A percentile compares a stretch with the other conserved stretches of the same genome.
phyloP scores from a whole-genome alignment of 2,797 vertebrate species.

The Malurus leucopterus region DNA sequence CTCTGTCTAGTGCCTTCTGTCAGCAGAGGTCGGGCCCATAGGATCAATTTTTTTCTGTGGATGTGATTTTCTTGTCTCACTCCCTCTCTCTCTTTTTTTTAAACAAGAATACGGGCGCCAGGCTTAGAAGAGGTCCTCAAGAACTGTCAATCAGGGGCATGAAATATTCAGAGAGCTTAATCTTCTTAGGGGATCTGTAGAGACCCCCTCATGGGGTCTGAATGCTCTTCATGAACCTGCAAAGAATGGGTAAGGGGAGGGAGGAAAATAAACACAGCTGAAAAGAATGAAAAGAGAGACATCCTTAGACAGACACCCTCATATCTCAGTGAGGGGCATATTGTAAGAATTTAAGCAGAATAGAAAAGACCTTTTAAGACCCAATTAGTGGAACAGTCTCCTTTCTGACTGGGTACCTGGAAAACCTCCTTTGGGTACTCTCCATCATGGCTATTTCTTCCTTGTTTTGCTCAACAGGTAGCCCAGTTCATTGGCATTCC shows the following conservation, averaged over 20 bases:
- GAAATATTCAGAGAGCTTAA: conserved; percentile 80
- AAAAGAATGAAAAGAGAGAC: conserved; percentile 49
- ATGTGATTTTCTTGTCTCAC: conserved; percentile 32
- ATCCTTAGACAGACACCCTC: conserved; percentile 53
- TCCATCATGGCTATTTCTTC: not conserved
- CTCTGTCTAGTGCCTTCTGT: conserved; percentile 31
- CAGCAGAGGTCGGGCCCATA: conserved; percentile 47
- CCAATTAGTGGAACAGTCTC: conserved; percentile 42
- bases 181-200: conserved; percentile 69
- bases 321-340: conserved; percentile 5
- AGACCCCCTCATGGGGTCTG: conserved; percentile 60
- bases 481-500: not conserved
- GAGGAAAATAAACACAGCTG: conserved; percentile 49
- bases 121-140: conserved; percentile 72
- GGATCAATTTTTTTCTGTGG: conserved; percentile 64
- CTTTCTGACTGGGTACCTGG: not conserved
- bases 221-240: conserved; percentile 47
- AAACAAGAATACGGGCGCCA: conserved; percentile 75
- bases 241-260: conserved; percentile 29
- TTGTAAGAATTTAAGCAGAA: conserved; percentile 56
- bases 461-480: not conserved
- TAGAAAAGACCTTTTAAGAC: conserved; percentile 47
- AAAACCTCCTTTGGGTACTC: not conserved
- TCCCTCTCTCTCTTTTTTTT: not conserved
- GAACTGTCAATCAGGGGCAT: conserved; percentile 77